These are phyloP conservation scores for Myotis lucifugus DNA, from an alignment of 2,113 vertebrate species.

Conservation along the genomic window DNA sequence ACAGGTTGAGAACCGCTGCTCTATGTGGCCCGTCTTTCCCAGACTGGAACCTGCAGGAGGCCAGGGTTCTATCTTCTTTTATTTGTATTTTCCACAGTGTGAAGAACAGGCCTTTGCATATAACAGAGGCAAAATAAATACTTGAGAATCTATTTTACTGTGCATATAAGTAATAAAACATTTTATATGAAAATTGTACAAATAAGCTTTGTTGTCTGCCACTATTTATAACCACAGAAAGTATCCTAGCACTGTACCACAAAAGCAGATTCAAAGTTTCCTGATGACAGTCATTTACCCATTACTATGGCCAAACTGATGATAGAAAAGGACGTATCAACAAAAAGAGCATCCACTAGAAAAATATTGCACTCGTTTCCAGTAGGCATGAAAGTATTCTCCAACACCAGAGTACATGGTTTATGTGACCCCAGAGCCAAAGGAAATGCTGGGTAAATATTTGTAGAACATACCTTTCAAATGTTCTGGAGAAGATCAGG, in stretches of 20 bases:
- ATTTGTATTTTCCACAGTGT: not conserved
- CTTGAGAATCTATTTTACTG: not conserved
- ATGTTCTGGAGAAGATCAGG: constrained; percentile 90
- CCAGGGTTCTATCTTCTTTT: not conserved
- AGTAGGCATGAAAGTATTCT: not conserved
- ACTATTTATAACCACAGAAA: not conserved
- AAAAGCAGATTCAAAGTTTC: not conserved
- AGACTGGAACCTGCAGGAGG: not conserved
- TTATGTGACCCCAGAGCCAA: not conserved
- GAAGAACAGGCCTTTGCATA: not conserved
- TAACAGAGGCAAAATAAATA: not conserved
- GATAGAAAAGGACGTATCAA: not conserved
- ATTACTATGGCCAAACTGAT: not conserved
- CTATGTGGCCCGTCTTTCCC: not conserved
- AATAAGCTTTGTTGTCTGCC: not conserved
- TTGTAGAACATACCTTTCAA: constrained; percentile 86
- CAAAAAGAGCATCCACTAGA: not conserved
- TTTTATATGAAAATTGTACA: not conserved
- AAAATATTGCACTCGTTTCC: not conserved
- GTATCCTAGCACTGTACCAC: not conserved
- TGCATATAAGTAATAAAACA: not conserved
- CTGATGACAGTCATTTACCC: not conserved
- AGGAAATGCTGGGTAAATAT: not conserved
- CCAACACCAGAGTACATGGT: not conserved
- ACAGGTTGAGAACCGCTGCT: no score